A percentile compares a stretch with the other conserved stretches of the same genome.
These are phyloP conservation scores for Scaptomyza cyrtandrae DNA, from an alignment of 2,888 invertebrate genomes.

Conservation along the genomic window DNA sequence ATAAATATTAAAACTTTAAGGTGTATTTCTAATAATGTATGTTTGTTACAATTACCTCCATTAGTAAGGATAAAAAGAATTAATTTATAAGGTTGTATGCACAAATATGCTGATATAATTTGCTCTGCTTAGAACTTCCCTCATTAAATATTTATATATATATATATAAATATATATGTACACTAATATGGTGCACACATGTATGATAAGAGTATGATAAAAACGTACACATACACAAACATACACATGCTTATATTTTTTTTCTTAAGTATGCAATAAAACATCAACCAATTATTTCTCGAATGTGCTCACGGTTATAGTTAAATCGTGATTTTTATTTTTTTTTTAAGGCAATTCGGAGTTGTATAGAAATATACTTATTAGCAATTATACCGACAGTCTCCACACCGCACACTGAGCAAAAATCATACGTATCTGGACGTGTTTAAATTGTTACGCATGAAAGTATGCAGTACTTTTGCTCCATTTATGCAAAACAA, in stretches of 20 bases:
- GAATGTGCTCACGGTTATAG: neutral
- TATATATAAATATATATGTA: no score
- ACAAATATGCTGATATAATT: neutral
- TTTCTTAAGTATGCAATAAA: constrained; percentile 11
- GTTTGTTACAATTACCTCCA: neutral
- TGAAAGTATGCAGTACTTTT: constrained; percentile 38
- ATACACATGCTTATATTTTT: neutral
- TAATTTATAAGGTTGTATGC: constrained; percentile 1
- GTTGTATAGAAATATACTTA: neutral
- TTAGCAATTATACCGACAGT: neutral
- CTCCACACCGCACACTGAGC: neutral
- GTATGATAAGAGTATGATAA: neutral
- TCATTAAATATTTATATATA: no score
- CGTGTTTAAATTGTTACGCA: constrained; percentile 7
- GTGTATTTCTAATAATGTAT: neutral
- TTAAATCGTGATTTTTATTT: neutral
- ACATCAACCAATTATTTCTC: neutral
- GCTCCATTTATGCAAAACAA: neutral
- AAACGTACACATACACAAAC: neutral
- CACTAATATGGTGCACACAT: neutral
- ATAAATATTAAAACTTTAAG: no score
- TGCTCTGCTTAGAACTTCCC: neutral
- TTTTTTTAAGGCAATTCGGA: neutral
- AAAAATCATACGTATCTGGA: neutral
- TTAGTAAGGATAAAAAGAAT: neutral